Evolutionary conservation across 30 jellyfish, hydroid and myxozoan genomes (phyloP).

Genomic region (Hydractinia symbiolongicarpus): DNA sequence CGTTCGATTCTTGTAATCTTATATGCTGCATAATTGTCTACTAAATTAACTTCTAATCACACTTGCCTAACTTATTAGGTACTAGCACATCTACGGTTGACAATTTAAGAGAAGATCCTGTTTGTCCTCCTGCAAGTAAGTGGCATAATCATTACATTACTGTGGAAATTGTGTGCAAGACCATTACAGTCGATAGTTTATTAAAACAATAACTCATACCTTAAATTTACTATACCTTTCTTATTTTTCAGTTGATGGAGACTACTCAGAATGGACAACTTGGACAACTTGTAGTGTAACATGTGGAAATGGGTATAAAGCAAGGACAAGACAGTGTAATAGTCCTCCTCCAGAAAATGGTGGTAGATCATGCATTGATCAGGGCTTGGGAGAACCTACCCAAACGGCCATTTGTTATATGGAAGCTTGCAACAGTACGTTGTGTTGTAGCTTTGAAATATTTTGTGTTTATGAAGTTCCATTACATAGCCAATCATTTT

Average conservation of each 20-base stretch:
- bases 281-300: constrained; percentile 88
- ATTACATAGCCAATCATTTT: background rate
- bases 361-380: constrained; percentile 91
- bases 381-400: constrained; percentile 69
- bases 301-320: constrained; percentile 73
- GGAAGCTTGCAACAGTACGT: constrained; percentile 49
- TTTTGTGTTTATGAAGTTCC: too few relatives aligned
- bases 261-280: constrained; percentile 76
- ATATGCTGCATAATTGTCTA: background rate
- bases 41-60: constrained; percentile 4
- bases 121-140: constrained; percentile 97
- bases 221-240: background rate
- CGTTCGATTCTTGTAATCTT: background rate
- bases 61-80: background rate
- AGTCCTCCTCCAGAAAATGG: constrained; percentile 97
- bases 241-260: constrained; percentile 84
- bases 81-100: constrained; percentile 41
- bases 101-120: constrained; percentile 78
- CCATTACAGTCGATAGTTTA: background rate
- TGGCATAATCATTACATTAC: background rate
- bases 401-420: constrained; percentile 58
- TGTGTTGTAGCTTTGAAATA: background rate
- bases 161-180: background rate
- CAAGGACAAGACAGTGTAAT: constrained; percentile 75
- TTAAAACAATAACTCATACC: background rate